Percentiles rank a stretch among this genome's conserved stretches.
Conservation (phyloP, 2,113 vertebrate genomes). For the Sinosuthora webbiana region DNA sequence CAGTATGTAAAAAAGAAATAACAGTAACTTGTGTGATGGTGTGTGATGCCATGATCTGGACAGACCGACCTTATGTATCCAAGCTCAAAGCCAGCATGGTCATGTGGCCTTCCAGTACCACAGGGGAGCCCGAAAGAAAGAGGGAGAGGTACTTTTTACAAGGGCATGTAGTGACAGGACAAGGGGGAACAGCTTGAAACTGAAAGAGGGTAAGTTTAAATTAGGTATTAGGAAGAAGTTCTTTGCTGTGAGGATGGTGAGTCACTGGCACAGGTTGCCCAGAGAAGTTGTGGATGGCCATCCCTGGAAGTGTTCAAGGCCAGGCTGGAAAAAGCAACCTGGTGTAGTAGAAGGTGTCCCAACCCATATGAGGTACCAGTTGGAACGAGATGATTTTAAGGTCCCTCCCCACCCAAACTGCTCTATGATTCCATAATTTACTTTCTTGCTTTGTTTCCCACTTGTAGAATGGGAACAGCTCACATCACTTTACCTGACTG, state of each 20-base stretch:
- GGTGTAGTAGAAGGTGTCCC: not conserved
- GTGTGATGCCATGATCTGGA: not conserved
- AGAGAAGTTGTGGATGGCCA: not conserved
- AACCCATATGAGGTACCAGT: not conserved
- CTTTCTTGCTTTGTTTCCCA: not conserved
- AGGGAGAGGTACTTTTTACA: not conserved
- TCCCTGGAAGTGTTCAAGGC: not conserved
- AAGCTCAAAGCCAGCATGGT: not conserved
- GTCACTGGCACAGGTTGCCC: not conserved
- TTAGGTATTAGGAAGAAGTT: not conserved
- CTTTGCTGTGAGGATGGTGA: not conserved
- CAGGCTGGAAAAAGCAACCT: not conserved
- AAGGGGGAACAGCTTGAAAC: not conserved
- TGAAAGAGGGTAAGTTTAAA: not conserved
- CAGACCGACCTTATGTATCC: not conserved
- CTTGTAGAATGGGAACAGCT: not conserved
- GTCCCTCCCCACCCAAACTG: accelerated
- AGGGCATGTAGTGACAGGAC: not conserved
- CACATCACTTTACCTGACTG: not conserved
- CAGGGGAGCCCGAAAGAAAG: not conserved
- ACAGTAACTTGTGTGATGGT: not conserved
- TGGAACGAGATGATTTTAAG: not conserved
- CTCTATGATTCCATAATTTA: not conserved
- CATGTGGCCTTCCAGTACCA: not conserved
- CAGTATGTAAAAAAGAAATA: not conserved